phyloP scores from a whole-genome alignment of 2,888 invertebrate genomes.

The Poecilus cupreus region DNA sequence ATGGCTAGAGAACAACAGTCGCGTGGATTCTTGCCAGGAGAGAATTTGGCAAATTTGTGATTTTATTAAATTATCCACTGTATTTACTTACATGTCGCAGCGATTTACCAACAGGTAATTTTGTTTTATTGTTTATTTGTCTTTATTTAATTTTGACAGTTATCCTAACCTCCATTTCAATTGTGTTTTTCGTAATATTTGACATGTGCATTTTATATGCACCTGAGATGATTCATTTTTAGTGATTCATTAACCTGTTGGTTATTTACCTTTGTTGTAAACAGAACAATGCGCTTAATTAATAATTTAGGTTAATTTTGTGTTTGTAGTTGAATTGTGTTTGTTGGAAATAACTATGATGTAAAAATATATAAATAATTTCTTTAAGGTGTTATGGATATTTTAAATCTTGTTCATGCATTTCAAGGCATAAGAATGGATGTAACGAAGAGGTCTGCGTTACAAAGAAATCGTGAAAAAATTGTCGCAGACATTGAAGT shows the following conservation, averaged over 20 bases:
- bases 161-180: constrained; percentile 34
- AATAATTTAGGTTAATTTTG: background rate
- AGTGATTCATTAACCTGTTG: constrained; percentile 24
- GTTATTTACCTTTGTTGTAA: constrained; percentile 43
- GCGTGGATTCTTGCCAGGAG: constrained; percentile 4
- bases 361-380: background rate
- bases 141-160: constrained; percentile 33
- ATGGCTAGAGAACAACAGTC: constrained; percentile 29
- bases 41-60: constrained; percentile 11
- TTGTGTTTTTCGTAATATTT: background rate
- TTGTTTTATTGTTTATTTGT: constrained; percentile 23
- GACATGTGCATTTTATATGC: constrained; percentile 11
- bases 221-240: constrained; percentile 46
- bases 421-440: constrained; percentile 42
- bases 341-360: background rate
- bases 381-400: background rate
- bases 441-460: constrained; percentile 25
- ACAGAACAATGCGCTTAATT: constrained; percentile 7
- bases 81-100: constrained; percentile 45
- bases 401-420: background rate
- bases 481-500: constrained; percentile 62
- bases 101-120: constrained; percentile 43
- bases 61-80: background rate
- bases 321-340: background rate
- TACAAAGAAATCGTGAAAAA: constrained; percentile 61